phyloP scores from a whole-genome alignment of 2,888 invertebrate genomes.

The Clusia tigrina region DNA sequence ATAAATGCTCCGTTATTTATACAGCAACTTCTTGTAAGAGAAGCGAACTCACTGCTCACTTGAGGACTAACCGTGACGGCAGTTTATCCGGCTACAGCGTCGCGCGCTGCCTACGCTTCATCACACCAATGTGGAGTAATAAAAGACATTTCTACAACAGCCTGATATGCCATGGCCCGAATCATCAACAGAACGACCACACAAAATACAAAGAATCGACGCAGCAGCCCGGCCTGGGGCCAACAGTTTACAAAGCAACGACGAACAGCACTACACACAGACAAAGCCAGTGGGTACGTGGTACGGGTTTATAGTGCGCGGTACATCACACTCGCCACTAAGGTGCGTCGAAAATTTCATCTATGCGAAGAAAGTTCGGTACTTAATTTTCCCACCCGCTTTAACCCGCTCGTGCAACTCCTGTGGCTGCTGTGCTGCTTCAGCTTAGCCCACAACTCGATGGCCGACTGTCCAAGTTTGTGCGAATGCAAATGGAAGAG shows the following conservation, averaged over 20 bases:
- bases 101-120: conserved; percentile 22
- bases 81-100: neutral
- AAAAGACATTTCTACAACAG: conserved; percentile 40
- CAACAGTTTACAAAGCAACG: no score
- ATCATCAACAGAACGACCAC: conserved; percentile 19
- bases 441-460: conserved; percentile 46
- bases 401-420: conserved; percentile 44
- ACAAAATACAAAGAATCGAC: conserved; percentile 14
- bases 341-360: conserved; percentile 53
- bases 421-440: conserved; percentile 57
- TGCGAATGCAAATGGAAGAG: conserved; percentile 91
- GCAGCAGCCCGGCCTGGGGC: conserved; percentile 20
- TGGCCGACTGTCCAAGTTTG: conserved; percentile 75
- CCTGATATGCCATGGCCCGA: conserved; percentile 55
- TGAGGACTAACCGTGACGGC: conserved; percentile 15
- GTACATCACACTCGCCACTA: conserved; percentile 50
- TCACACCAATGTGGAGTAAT: conserved; percentile 47
- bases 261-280: conserved; percentile 19
- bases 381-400: conserved; percentile 25
- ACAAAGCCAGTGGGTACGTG: conserved; percentile 33
- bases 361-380: conserved; percentile 28
- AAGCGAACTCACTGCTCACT: neutral
- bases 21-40: no score
- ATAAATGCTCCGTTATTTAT: no score
- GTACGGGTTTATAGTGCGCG: conserved; percentile 55